A percentile compares a stretch with the other conserved stretches of the same genome.
Evolutionary conservation across 2,888 invertebrate species (phyloP).

Genomic region (Drosophila fulvimacula): DNA sequence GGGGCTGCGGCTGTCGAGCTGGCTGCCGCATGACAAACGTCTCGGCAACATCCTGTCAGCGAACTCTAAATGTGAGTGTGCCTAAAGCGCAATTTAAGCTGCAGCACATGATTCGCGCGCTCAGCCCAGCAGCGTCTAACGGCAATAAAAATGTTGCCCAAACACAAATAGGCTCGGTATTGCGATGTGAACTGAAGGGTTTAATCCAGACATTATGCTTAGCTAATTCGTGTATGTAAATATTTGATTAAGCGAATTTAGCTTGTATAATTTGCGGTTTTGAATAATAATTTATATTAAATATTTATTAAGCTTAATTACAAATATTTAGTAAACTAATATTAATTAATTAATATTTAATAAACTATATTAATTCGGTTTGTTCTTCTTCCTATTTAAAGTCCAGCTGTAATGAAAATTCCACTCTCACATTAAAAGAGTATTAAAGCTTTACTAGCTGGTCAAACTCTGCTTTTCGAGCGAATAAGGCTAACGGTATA

Average conservation of each 20-base stretch:
- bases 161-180: constrained; percentile 10
- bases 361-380: too few species aligned
- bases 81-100: constrained; percentile 42
- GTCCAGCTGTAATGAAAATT: constrained; percentile 1
- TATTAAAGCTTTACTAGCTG: constrained; percentile 20
- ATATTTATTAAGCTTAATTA: too few species aligned
- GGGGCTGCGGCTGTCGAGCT: constrained; percentile 26
- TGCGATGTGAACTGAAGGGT: constrained; percentile 7
- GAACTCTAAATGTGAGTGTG: constrained; percentile 22
- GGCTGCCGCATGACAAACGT: constrained; percentile 37
- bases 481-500: constrained; percentile 58
- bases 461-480: constrained; percentile 1
- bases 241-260: not conserved
- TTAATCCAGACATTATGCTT: constrained; percentile 28
- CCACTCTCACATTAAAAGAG: constrained; percentile 5
- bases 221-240: not conserved
- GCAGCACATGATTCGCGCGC: constrained; percentile 21
- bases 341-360: too few species aligned
- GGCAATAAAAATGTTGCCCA: constrained; percentile 24
- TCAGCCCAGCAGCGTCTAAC: constrained; percentile 12
- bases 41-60: constrained; percentile 54
- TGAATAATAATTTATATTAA: too few species aligned
- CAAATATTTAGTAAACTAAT: too few species aligned
- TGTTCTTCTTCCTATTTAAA: not conserved
- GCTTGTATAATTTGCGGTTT: not conserved